These are phyloP conservation scores for Dexiosoma caninum DNA, from an alignment of 2,888 invertebrate species.

Conservation along the genomic window DNA sequence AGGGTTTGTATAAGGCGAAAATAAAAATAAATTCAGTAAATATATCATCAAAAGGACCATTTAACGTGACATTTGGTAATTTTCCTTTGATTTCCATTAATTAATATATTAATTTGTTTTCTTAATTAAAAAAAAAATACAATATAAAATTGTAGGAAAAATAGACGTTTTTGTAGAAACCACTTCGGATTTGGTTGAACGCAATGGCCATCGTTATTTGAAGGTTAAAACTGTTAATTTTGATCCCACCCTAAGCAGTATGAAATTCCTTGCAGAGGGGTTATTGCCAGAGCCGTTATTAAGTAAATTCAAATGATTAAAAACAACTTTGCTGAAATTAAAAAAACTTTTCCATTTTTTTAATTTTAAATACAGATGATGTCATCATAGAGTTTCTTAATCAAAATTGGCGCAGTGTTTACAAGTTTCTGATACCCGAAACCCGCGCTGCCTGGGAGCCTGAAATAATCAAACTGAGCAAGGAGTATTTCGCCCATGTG, in stretches of 20 bases:
- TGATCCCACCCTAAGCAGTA: conserved; percentile 82
- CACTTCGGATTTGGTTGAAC: conserved; percentile 80
- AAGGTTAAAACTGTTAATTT: conserved; percentile 81
- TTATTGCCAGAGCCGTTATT: conserved; percentile 82
- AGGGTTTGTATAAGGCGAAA: conserved; percentile 81
- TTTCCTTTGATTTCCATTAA: not conserved
- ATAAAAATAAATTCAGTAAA: conserved; percentile 81
- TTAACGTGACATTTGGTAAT: conserved; percentile 81
- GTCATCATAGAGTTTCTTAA: conserved; percentile 78
- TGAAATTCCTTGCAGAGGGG: conserved; percentile 81
- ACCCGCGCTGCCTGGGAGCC: conserved; percentile 75
- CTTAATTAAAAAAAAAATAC: no score
- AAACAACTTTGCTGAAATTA: not conserved
- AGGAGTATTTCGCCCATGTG: conserved; percentile 73
- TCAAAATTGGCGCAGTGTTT: conserved; percentile 80
- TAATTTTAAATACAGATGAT: no score
- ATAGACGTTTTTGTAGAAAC: conserved; percentile 80
- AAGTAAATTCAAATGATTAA: conserved; percentile 84
- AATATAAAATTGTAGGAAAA: conserved; percentile 79
- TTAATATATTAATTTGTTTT: no score
- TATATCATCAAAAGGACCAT: conserved; percentile 81
- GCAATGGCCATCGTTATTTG: conserved; percentile 80
- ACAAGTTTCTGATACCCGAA: conserved; percentile 79
- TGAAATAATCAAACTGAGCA: conserved; percentile 69
- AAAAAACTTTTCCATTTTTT: not conserved